Base-by-base conservation (phyloP, 2,888 invertebrate species). In the Minunthozetes semirufus region DNA sequence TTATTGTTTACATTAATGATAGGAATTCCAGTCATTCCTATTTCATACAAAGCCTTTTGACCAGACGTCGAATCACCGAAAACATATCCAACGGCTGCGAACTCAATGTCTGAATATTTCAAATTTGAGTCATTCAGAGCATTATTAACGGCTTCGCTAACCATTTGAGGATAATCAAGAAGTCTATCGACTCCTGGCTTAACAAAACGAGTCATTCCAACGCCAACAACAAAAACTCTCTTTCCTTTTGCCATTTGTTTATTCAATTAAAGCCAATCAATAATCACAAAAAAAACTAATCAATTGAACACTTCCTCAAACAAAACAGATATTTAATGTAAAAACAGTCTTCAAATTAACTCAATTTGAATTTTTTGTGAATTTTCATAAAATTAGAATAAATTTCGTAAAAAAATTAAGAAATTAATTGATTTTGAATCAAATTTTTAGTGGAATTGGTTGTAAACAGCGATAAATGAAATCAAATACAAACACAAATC, bases 1-100 rank as follows among this genome's bases (percentile, higher is more conserved):
- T 97, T 97, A 83, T 99, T 99, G 85, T 99, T 98, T 17, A 98
- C 97, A 84, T 99, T 99, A 85, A 91, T 93, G 79, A 99, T 90
- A 5, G 98, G 98, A 78, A 98, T 95, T 59, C 97, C 97, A 46
- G 92, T 95, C 89, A 97, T 89, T 75, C 97, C 97, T 59, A 97
- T 86, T 82, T 93, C 91, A 83, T 98, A 98, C 9, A 98, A 83
- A 0, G 94, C 94, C 78, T 97, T 87, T 85, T 99, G 99, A 0
- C 98, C 99, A 83, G 90, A 89, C 3, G 95, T 93, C 0, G 97
- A 95, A 83, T 98, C 97, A 0, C 96, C 96, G 82, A 92, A 94
- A 46, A 95, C 95, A 84, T 93, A 97, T 48, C 95, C 95, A 77
- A 91, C 92, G 76, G 91, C 89, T 0, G 94, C 97, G 82, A 95